Conservation (phyloP, 2,888 invertebrate genomes). For the Polyommatus iphigenia region DNA sequence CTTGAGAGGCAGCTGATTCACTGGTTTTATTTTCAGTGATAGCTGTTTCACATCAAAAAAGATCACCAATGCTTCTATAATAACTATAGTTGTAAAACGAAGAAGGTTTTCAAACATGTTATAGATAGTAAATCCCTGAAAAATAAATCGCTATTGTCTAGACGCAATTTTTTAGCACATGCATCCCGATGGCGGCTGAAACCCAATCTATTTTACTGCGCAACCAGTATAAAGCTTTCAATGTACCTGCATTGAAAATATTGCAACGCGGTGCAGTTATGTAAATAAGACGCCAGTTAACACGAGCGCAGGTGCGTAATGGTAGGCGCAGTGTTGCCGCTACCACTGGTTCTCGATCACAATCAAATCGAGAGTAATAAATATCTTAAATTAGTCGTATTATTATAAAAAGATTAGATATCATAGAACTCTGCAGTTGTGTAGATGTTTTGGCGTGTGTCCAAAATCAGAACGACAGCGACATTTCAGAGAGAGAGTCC, state of each 20-base stretch:
- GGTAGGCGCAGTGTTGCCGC: constrained; percentile 45
- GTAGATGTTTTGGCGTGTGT: too few species aligned
- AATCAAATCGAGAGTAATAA: not conserved
- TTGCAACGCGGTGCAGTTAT: constrained; percentile 35
- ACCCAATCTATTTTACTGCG: constrained; percentile 2
- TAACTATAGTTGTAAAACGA: not conserved
- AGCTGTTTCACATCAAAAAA: too few species aligned
- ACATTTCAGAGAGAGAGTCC: too few species aligned
- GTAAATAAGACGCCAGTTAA: constrained; percentile 43
- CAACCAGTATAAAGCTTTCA: constrained; percentile 22
- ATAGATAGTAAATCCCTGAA: not conserved
- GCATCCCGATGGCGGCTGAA: not conserved
- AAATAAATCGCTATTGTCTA: not conserved
- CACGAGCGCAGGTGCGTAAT: constrained; percentile 50
- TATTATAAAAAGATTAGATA: too few species aligned
- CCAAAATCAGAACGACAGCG: too few species aligned
- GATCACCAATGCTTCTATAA: too few species aligned
- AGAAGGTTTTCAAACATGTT: too few species aligned
- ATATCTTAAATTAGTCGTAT: too few species aligned
- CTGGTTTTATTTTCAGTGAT: too few species aligned
- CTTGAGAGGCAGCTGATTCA: too few species aligned
- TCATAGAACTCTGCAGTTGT: too few species aligned
- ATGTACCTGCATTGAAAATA: constrained; percentile 26
- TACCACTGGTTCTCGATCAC: constrained; percentile 38
- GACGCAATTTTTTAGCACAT: not conserved